Evolutionary conservation across 2,113 vertebrate genomes (phyloP), one percentile per base, ranked within the genome.

Genomic region (Catagonus wagneri): DNA sequence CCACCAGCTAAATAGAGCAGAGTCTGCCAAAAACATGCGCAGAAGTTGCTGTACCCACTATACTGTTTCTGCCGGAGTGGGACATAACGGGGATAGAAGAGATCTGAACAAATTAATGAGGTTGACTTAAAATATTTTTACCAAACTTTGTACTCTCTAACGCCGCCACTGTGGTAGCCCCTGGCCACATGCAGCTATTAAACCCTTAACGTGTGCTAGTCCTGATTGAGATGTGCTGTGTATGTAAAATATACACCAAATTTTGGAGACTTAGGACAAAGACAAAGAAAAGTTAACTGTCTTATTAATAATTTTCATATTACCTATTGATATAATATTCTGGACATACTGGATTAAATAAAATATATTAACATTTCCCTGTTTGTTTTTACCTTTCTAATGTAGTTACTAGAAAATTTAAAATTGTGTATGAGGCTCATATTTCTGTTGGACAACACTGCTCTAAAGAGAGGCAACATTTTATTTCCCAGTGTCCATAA

Each of bases 1-100:
- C 39, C 2, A 6, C 22, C 36, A 19, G 19, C 54, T 19, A 10
- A 6, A 11, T 2, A 39, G 17, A 19, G 16, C 39, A 56, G 54
- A 25, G 5, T 63, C 71, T 12, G n/a, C 11, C 39, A 39, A 72
- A 34, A 36, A 9, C 5, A 0, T 4, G 32, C 13, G 27, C 1
- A 2, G 44, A 44, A 8, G 8, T 27, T 44, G 36, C 58, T 1
- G 0, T 0, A 5, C 8, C 1, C 25, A 4, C 5, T 6, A 0
- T 2, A 8, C 39, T 29, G 0, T 36, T 25, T 39, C 54, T 54
- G 7, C 6, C 6, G n/a, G 8, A 16, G 7, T 14, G 36, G 84
- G 15, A 14, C n/a, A 10, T 11, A 3, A 32, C 20, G 14, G 14
- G 39, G 27, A 22, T 7, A 1, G 1, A 32, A 32, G n/a, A 25